Conservation (phyloP, 2,797 vertebrate genomes). For the Notoglanidium macrostoma region DNA sequence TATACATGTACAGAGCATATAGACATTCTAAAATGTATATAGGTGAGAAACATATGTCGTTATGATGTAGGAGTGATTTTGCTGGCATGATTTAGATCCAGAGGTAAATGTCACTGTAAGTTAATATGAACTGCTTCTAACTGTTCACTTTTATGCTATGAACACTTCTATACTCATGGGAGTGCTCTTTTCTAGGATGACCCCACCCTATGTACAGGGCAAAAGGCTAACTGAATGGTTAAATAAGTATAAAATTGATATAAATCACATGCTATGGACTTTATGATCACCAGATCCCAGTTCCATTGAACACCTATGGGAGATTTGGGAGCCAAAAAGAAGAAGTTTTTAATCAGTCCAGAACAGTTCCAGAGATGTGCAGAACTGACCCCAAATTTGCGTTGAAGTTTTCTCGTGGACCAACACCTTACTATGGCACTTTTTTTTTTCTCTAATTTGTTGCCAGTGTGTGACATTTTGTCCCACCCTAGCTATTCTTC, state of each 20-base stretch:
- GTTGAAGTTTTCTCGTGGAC: not conserved
- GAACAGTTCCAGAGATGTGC: not conserved
- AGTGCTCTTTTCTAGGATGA: not conserved
- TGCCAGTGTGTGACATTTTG: not conserved
- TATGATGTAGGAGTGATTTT: not conserved
- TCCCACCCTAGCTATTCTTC: not conserved
- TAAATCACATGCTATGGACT: not conserved
- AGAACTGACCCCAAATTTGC: not conserved
- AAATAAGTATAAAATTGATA: not conserved
- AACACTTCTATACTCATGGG: not conserved
- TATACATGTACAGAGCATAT: not conserved
- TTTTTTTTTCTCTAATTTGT: not conserved
- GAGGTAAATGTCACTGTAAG: not conserved
- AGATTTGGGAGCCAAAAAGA: not conserved
- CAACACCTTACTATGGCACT: not conserved
- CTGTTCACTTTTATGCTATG: not conserved
- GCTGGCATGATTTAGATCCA: not conserved
- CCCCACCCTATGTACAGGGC: not conserved
- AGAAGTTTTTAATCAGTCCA: not conserved
- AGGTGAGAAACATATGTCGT: not conserved
- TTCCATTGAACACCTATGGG: not conserved
- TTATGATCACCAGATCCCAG: not conserved
- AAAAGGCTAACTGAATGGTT: not conserved
- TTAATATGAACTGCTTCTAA: not conserved
- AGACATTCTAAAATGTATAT: not conserved